Evolutionary conservation across 1,140 invertebrate species (phyloP), one percentile per base, ranked within the genome.

Genomic region (Belonocnema kinseyi): DNA sequence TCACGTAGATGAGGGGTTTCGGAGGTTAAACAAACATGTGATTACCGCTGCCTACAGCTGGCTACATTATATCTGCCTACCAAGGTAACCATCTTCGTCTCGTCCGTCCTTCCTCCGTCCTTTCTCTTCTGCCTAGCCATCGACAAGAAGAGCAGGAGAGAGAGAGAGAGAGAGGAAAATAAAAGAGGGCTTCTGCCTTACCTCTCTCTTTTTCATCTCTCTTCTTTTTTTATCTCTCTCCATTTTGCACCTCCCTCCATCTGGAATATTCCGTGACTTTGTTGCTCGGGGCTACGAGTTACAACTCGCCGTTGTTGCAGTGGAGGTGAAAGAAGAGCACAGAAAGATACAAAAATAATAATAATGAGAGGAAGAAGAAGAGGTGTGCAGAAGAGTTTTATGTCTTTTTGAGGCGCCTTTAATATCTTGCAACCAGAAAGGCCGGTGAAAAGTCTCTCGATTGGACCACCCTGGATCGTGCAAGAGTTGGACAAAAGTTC

Each of bases 1-100:
- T 82, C 80, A 76, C 83, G 80, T 85, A 88, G 89, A 91, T 91
- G 90, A 91, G 88, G 87, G 90, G 90, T 90, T 91, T 90, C 85
- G 88, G 87, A 91, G 90, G 90, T 91, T 91, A 91, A 91, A 91
- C 90, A 91, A 91, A 91, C 90, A 91, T 91, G 87, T 90, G 90
- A 91, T 91, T 91, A 91, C 90, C 87, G 86, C 86, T 89, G 88
- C 88, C 89, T 90, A 91, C 90, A 91, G 90, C 89, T 91, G 89
- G 89, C 89, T 88, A 89, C 89, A 88, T 90, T 90, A 88, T 90
- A 88, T 88, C 89, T 87, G 78, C 86, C 88, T 88, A 86, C 87
- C 87, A 86, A 89, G 87, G 86, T 87, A 87, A 85, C 82, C 81
- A 83, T 86, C 80, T 16, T 46, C 71, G 72, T 76, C 75, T 74